Percentiles rank a stretch among this genome's conserved stretches.
Conservation (phyloP, 2,797 vertebrate species). For the Pagetopsis macropterus region DNA sequence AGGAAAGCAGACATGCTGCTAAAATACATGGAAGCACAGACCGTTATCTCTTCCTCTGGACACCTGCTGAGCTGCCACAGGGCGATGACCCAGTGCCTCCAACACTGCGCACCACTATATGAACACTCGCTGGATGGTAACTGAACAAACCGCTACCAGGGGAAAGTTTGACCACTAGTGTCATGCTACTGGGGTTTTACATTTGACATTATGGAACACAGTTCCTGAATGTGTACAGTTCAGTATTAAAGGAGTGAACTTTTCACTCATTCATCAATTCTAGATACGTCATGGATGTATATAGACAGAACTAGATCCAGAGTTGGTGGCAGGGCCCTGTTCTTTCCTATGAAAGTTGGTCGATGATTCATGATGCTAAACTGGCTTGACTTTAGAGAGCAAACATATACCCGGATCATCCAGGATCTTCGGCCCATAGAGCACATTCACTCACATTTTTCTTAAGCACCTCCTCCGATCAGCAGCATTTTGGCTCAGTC, state of each 20-base stretch:
- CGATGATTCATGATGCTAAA: no score
- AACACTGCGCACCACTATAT: constrained; percentile 44
- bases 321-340: no score
- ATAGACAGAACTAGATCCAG: no score
- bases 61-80: constrained; percentile 61
- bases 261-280: constrained; percentile 5
- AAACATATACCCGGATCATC: no score
- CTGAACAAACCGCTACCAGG: constrained; percentile 51
- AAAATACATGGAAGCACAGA: constrained; percentile 46
- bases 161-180: constrained; percentile 30
- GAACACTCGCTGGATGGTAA: constrained; percentile 43
- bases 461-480: no score
- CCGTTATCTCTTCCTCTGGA: constrained; percentile 43
- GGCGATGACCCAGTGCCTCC: constrained; percentile 52
- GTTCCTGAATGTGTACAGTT: constrained; percentile 16
- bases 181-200: constrained; percentile 26
- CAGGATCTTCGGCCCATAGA: no score
- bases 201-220: constrained; percentile 26
- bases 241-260: not conserved
- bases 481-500: no score
- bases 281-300: not conserved
- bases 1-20: constrained; percentile 50
- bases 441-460: no score
- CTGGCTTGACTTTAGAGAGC: no score
- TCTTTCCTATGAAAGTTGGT: no score